Evolutionary conservation across 2,797 vertebrate genomes (phyloP).

Genomic region (Xenentodon cancila): DNA sequence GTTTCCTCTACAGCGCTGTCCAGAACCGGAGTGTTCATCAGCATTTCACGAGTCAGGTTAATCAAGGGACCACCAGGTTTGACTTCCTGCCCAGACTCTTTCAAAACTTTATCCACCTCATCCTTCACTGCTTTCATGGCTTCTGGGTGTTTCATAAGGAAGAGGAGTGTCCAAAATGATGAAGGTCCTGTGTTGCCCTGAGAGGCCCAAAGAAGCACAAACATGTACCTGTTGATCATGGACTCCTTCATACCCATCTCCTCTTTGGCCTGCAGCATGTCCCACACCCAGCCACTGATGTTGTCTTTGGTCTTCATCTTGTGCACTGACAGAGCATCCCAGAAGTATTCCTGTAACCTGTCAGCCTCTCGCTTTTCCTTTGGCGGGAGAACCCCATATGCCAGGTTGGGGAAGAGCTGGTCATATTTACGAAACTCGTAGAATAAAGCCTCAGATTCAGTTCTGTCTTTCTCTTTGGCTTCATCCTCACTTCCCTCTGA

Average conservation of each 20-base stretch:
- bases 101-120: conserved; percentile 81
- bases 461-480: conserved; percentile 77
- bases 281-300: conserved; percentile 87
- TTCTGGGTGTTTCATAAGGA: conserved; percentile 89
- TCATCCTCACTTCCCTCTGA: conserved; percentile 52
- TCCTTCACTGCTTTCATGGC: conserved; percentile 85
- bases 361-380: conserved; percentile 79
- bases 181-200: conserved; percentile 91
- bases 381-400: conserved; percentile 81
- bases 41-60: conserved; percentile 81
- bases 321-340: conserved; percentile 78
- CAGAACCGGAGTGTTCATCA: conserved; percentile 83
- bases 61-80: conserved; percentile 64
- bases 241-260: conserved; percentile 67
- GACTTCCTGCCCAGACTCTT: conserved; percentile 75
- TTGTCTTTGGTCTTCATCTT: conserved; percentile 79
- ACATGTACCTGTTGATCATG: conserved; percentile 87
- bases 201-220: conserved; percentile 92
- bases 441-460: conserved; percentile 82
- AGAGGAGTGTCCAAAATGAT: conserved; percentile 91
- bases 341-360: conserved; percentile 81
- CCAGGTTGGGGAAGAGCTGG: conserved; percentile 86
- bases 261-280: conserved; percentile 71
- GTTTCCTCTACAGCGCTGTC: conserved; percentile 91
- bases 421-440: conserved; percentile 89